A percentile compares a stretch with the other conserved stretches of the same genome.
These are phyloP conservation scores for Poeciliopsis infans DNA, from an alignment of 2,797 vertebrate species.

Conservation along the genomic window DNA sequence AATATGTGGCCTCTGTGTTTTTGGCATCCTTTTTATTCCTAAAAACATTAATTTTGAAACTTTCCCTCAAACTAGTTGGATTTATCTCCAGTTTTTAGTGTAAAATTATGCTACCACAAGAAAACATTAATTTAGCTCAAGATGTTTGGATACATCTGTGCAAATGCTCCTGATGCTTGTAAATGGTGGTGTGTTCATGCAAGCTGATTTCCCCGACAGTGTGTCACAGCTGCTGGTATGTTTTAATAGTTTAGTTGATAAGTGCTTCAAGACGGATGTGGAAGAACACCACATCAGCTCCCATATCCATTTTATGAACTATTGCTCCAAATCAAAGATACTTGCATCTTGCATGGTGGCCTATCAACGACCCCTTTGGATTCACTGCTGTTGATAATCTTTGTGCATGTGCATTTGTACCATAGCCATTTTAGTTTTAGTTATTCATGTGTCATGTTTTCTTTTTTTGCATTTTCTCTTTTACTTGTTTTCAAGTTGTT, in stretches of 20 bases:
- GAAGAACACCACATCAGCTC: background rate
- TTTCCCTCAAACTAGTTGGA: background rate
- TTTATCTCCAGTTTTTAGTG: background rate
- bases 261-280: background rate
- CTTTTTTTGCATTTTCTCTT: too few species aligned
- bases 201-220: background rate
- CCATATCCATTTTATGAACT: background rate
- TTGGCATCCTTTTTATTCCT: background rate
- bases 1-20: background rate
- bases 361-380: background rate
- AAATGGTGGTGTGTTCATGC: background rate
- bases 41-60: background rate
- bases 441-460: too few species aligned
- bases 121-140: background rate
- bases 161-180: background rate
- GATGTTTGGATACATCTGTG: background rate
- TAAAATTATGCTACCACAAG: background rate
- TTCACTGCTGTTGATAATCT: background rate
- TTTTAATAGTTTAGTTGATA: background rate
- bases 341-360: background rate
- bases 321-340: background rate
- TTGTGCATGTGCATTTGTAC: background rate
- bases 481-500: too few species aligned
- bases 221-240: background rate
- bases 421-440: background rate